These are phyloP conservation scores for Orthonychiurus folsomi DNA, from an alignment of 2,888 invertebrate genomes.

Conservation along the genomic window DNA sequence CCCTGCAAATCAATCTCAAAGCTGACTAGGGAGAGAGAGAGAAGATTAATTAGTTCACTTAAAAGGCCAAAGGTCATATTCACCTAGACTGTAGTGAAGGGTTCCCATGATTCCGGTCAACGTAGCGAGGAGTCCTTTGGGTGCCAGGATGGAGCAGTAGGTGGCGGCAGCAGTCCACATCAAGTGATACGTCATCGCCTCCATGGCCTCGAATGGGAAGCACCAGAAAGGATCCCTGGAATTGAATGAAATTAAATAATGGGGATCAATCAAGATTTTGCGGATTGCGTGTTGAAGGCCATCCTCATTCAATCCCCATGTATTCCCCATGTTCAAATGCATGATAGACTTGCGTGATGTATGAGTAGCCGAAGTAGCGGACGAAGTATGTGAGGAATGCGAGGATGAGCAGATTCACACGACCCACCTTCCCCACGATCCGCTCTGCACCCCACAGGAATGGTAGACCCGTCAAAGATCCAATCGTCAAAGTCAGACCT, in stretches of 20 bases:
- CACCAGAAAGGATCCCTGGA: conserved; percentile 77
- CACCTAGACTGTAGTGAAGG: conserved; percentile 78
- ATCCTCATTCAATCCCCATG: no score
- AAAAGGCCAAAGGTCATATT: conserved; percentile 18
- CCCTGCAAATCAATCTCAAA: conserved; percentile 46
- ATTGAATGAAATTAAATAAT: conserved; percentile 1
- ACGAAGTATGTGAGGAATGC: conserved; percentile 78
- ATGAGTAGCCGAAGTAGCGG: conserved; percentile 71
- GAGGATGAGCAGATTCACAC: conserved; percentile 72
- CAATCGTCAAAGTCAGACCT: conserved; percentile 76
- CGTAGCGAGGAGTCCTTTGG: conserved; percentile 72
- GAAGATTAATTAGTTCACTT: no score
- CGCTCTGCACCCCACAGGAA: conserved; percentile 75
- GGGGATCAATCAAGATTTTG: no score
- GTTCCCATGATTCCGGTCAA: conserved; percentile 78
- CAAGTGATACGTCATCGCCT: conserved; percentile 71
- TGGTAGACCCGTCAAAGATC: conserved; percentile 71
- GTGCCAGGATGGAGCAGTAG: conserved; percentile 73
- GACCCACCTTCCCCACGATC: conserved; percentile 70
- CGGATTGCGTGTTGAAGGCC: no score
- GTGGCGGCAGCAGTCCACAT: conserved; percentile 89
- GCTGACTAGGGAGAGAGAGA: no score
- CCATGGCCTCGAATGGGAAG: conserved; percentile 78
- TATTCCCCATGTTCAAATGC: not conserved
- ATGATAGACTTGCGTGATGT: conserved; percentile 59